These are phyloP conservation scores for Myotis findleyi DNA, from an alignment of 2,797 vertebrate species.

Conservation along the genomic window DNA sequence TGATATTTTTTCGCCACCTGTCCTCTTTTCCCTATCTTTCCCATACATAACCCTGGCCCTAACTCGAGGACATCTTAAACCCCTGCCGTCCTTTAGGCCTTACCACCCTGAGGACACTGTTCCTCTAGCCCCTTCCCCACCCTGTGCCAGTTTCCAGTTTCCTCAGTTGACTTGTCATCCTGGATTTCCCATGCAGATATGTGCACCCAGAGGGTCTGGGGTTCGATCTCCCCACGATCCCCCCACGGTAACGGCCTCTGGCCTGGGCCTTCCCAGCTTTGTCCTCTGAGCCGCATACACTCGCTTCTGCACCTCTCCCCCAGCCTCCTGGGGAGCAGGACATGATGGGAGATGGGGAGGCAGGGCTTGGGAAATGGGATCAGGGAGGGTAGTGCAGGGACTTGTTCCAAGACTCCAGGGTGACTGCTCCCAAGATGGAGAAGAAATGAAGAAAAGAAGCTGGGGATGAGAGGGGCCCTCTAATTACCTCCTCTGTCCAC, in stretches of 20 bases:
- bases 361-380: background rate
- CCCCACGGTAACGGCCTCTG: constrained; percentile 81
- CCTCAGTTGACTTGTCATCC: constrained; percentile 83
- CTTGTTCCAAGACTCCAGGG: constrained; percentile 26
- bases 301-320: constrained; percentile 57
- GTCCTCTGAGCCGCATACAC: constrained; percentile 79
- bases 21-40: background rate
- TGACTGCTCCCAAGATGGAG: constrained; percentile 28
- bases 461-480: background rate
- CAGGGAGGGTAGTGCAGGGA: background rate
- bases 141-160: constrained; percentile 14
- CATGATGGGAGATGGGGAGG: constrained; percentile 56
- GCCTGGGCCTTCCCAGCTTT: constrained; percentile 66
- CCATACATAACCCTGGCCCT: background rate
- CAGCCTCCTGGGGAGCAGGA: constrained; percentile 42
- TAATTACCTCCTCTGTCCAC: background rate
- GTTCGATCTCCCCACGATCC: constrained; percentile 73
- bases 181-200: constrained; percentile 87
- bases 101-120: background rate
- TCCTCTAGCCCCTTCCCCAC: constrained; percentile 22
- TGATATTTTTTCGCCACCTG: background rate
- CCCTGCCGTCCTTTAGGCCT: background rate
- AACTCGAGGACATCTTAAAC: background rate
- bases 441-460: background rate
- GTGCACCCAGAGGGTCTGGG: constrained; percentile 78